Base-by-base conservation (phyloP, 1,140 invertebrate species). In the Copidosoma floridanum region DNA sequence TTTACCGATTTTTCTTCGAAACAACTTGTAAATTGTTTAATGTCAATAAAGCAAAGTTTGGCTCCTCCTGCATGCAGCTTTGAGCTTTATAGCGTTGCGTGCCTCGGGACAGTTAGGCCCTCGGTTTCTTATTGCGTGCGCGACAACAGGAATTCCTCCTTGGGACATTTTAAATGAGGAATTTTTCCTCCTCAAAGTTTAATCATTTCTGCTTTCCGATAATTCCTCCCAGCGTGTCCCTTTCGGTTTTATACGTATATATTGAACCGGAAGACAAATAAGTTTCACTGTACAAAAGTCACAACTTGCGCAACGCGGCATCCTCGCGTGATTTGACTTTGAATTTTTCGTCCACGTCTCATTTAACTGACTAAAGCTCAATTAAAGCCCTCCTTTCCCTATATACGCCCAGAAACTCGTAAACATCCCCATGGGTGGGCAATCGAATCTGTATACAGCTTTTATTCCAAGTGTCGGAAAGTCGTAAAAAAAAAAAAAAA, bases 21-120 rank as follows among this genome's bases (percentile, higher is more conserved):
- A n/a, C n/a, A n/a, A 57, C 43, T 47, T 57, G 20, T 27, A 48
- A 57, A 57, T 57, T 47, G 54, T 57, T 57, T 47, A 57, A 57
- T 57, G 44, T 48, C 54, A 57, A 57, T 57, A 32, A 58, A 48
- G 37, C 20, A 21, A 2, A 48, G 40, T 16, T 50, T 32, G 24
- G 2, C 37, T 16, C 32, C 18, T 23, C 35, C 38, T 7, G 18
- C 11, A 26, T 12, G 1, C n/a, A 29, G 56, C n/a, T n/a, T n/a
- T n/a, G n/a, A n/a, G n/a, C n/a, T n/a, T n/a, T n/a, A 58, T 51
- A 47, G 35, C 41, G 16, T 52, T 8, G 57, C 50, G 48, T 52
- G 57, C 16, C 5, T 14, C n/a, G 6, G 1, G 43, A 37, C 35
- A 53, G 35, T 60, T 54, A 38, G 54, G 51, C 23, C 47, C 5